Evolutionary conservation across 2,797 vertebrate species (phyloP).

Genomic region (Macropodus opercularis): DNA sequence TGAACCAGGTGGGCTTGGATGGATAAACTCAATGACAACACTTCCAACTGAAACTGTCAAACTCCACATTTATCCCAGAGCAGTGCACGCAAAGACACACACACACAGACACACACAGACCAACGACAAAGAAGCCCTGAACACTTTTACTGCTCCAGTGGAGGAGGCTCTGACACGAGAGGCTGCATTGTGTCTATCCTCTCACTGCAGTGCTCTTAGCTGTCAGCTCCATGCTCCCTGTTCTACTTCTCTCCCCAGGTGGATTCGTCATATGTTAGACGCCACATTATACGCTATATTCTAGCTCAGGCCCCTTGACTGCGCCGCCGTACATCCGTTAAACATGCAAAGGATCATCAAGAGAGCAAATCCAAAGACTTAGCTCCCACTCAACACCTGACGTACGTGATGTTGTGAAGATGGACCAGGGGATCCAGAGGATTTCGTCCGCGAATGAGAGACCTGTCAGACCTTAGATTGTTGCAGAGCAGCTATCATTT

Average conservation of each 20-base stretch:
- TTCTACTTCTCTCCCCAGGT: conserved; percentile 19
- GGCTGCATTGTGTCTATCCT: conserved; percentile 46
- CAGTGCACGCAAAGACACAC: background rate
- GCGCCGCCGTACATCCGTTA: conserved; percentile 24
- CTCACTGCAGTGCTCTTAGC: conserved; percentile 43
- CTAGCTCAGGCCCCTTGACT: conserved; percentile 21
- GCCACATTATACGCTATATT: conserved; percentile 8
- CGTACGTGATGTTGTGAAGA: conserved; percentile 32
- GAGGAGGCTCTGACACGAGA: conserved; percentile 34
- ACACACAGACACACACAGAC: background rate
- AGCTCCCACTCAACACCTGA: conserved; percentile 20
- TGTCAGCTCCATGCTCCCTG: conserved; percentile 32
- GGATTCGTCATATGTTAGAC: conserved; percentile 30
- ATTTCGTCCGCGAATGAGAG: conserved; percentile 18
- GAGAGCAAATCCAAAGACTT: conserved; percentile 28
- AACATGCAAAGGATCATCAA: conserved; percentile 17
- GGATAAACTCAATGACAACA: conserved; percentile 48
- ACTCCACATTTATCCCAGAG: conserved; percentile 23
- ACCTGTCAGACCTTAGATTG: conserved; percentile 9
- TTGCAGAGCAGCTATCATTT: conserved; percentile 17
- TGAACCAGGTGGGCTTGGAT: conserved; percentile 35
- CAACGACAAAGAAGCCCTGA: conserved; percentile 24
- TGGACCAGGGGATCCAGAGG: conserved; percentile 20
- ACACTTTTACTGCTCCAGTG: conserved; percentile 39
- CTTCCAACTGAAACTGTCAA: conserved; percentile 35